These are phyloP conservation scores for Melieria picta DNA, from an alignment of 2,888 invertebrate genomes.

Conservation along the genomic window DNA sequence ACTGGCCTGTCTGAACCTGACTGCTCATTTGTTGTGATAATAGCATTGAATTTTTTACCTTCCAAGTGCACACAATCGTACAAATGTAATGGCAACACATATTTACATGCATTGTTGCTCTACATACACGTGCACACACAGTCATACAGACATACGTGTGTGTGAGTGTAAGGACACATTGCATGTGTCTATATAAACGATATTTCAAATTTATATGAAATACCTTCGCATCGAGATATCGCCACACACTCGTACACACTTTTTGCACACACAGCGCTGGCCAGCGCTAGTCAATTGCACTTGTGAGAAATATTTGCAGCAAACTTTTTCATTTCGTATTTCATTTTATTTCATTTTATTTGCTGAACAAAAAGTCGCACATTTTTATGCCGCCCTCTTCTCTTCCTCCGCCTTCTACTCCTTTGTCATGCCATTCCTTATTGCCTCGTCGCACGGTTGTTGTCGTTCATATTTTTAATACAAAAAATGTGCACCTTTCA, in stretches of 20 bases:
- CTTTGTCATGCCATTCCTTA: too few relatives aligned
- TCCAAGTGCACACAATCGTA: too few relatives aligned
- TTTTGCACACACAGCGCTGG: not conserved
- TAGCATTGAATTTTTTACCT: too few relatives aligned
- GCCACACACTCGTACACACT: not conserved
- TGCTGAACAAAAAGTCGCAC: slow-evolving; percentile 4
- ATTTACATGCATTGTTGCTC: too few relatives aligned
- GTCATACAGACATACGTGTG: too few relatives aligned
- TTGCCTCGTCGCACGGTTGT: not conserved
- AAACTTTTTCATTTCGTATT: slow-evolving; percentile 3
- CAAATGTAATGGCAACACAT: too few relatives aligned
- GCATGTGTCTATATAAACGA: not conserved
- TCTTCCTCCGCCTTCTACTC: not conserved
- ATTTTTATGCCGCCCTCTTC: slow-evolving; percentile 8
- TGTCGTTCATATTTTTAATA: not conserved
- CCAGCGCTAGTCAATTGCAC: slow-evolving; percentile 11
- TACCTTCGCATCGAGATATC: not conserved
- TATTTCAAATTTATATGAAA: not conserved
- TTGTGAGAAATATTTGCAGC: slow-evolving; percentile 14
- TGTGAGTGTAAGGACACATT: too few relatives aligned
- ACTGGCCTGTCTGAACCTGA: too few relatives aligned
- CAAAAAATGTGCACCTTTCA: slow-evolving; percentile 34
- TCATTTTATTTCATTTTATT: not conserved
- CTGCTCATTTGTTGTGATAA: too few relatives aligned
- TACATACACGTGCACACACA: too few relatives aligned